Evolutionary conservation across 2,113 vertebrate species (phyloP), one percentile per base, ranked within the genome.

Genomic region (Amazona vittata): DNA sequence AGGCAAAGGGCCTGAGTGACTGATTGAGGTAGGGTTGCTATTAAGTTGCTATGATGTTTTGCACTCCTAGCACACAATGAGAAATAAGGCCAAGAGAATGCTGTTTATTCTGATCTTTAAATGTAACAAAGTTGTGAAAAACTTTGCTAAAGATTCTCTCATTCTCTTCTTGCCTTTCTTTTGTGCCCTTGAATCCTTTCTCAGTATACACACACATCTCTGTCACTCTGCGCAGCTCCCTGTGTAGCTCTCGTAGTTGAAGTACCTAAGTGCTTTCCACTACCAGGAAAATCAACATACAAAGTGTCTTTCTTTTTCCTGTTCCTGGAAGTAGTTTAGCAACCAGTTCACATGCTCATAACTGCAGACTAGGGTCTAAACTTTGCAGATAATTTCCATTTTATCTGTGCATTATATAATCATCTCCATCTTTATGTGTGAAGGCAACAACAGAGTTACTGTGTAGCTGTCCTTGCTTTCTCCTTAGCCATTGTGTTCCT

Each of bases 401-500:
- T 93, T 78, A 41, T 87, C 43, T 41, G 4, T 67, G 31, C 3
- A 0, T 83, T 94, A 15, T 49, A 43, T 31, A 86, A 43, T 67
- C 57, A 25, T n/a, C 43, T 85, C 75, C 5, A 12, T 59, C 60
- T 59, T 49, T 28, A 41, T 60, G 53, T 68, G 83, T 74, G 80
- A 88, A 78, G 41, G 37, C 57, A 87, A 24, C 1, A 4, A 33
- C 52, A 75, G 77, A 86, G 52, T 83, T 64, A n/a, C 52, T 15
- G 28, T 33, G 53, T 31, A 14, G 49, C 11, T 83, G 83, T 89
- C 91, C 86, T 91, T 95, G 85, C 71, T 50, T 90, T 53, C 81
- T 87, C 74, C 87, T 92, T 59, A 78, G 64, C 89, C 75, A 92
- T 74, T 95, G 86, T 94, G 35, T 57, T 92, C n/a, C n/a, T 71